Evolutionary conservation across 2,113 vertebrate species (phyloP).

Genomic region (Megaceryle torquata): DNA sequence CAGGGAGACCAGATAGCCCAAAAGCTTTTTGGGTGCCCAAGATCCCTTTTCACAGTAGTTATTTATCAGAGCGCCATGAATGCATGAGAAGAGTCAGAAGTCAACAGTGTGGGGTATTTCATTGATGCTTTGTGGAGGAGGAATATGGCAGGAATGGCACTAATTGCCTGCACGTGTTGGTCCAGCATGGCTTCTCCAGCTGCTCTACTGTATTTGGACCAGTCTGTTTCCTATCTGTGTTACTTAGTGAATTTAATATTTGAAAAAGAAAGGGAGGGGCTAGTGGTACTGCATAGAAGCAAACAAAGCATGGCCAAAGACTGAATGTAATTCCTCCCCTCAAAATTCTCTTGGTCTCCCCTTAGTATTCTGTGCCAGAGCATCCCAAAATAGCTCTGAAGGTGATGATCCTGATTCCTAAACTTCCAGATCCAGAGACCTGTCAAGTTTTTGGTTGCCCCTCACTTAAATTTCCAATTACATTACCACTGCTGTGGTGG

Average conservation of each 20-base stretch:
- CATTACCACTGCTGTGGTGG: neutral
- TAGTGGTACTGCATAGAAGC: neutral
- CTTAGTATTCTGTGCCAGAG: neutral
- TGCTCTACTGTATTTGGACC: neutral
- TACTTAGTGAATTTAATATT: neutral
- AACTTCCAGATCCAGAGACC: neutral
- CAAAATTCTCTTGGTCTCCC: neutral
- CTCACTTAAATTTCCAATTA: neutral
- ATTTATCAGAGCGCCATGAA: neutral
- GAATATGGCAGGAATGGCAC: neutral
- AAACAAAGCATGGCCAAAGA: neutral
- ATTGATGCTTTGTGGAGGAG: neutral
- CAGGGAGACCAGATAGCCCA: neutral
- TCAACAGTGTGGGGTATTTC: neutral
- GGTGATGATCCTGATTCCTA: neutral
- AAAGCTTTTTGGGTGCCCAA: neutral
- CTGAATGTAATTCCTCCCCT: neutral
- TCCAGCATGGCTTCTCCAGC: neutral
- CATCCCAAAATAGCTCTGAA: neutral
- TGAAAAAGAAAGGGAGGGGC: neutral
- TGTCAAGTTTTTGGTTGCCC: neutral
- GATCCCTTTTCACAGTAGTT: neutral
- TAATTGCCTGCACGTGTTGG: neutral
- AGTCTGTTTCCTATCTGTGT: neutral
- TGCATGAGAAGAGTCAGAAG: neutral